A percentile compares a stretch with the other conserved stretches of the same genome.
Conservation (phyloP, 1,140 invertebrate species). For the Saccostrea cuccullata region DNA sequence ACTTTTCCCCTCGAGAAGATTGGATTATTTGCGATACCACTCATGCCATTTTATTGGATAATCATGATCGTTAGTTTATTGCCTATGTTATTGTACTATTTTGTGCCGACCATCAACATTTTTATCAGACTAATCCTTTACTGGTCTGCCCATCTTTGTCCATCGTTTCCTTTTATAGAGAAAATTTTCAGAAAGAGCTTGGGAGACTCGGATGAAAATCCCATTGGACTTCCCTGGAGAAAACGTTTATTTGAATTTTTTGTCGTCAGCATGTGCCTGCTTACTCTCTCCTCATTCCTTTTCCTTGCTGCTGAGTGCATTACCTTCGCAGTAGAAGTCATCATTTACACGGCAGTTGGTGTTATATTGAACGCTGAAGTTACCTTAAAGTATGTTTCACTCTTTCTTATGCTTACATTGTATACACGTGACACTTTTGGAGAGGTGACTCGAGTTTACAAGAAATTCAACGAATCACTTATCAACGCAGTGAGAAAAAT, state of each 20-base stretch:
- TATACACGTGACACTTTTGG: slow-evolving; percentile 67
- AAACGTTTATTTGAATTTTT: slow-evolving; percentile 60
- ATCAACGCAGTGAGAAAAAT: slow-evolving; percentile 43
- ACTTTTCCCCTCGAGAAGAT: slow-evolving; percentile 3
- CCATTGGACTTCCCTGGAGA: slow-evolving; percentile 24
- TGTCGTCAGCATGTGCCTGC: slow-evolving; percentile 62
- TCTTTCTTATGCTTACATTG: slow-evolving; percentile 66
- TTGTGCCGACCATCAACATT: slow-evolving; percentile 48
- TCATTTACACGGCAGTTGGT: slow-evolving; percentile 71
- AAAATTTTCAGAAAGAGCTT: slow-evolving; percentile 40
- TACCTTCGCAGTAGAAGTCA: slow-evolving; percentile 67
- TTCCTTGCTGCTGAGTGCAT: slow-evolving; percentile 68
- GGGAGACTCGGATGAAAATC: slow-evolving; percentile 46
- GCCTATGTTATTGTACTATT: not conserved
- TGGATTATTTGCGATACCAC: not conserved
- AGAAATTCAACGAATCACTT: slow-evolving; percentile 57
- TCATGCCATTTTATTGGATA: not conserved
- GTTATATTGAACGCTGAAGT: slow-evolving; percentile 69
- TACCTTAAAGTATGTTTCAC: slow-evolving; percentile 64
- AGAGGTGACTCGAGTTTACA: slow-evolving; percentile 66
- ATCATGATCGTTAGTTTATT: not conserved
- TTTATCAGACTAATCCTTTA: slow-evolving; percentile 31
- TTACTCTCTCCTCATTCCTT: slow-evolving; percentile 66
- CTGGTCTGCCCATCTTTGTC: slow-evolving; percentile 63
- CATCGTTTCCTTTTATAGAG: slow-evolving; percentile 53